Evolutionary conservation across 1,140 invertebrate species (phyloP).

Genomic region (Ridgeia piscesae): DNA sequence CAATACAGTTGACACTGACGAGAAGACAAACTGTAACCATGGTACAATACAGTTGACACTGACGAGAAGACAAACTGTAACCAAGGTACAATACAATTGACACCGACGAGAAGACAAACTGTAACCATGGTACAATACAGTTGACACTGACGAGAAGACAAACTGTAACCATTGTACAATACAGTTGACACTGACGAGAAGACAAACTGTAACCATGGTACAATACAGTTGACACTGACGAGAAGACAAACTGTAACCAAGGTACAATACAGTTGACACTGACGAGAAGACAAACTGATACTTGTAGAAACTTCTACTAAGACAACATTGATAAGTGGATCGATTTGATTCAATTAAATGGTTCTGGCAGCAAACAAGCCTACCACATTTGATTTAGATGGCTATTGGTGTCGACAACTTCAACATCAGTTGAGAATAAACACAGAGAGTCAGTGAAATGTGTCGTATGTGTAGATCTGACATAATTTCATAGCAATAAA

Average conservation of each 20-base stretch:
- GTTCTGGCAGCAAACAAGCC: no score
- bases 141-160: neutral
- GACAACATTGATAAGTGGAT: no score
- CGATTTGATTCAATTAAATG: no score
- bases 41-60: neutral
- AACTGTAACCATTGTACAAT: neutral
- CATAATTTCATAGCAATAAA: no score
- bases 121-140: neutral
- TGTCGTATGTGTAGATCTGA: no score
- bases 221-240: neutral
- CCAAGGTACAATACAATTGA: neutral
- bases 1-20: neutral
- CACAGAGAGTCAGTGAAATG: no score
- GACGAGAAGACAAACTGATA: neutral
- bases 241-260: neutral
- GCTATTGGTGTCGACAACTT: no score
- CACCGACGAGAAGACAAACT: neutral
- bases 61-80: neutral
- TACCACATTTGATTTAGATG: no score
- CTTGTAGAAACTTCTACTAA: no score
- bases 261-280: neutral
- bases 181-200: neutral
- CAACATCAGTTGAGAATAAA: no score
- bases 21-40: neutral
- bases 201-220: neutral